Percentiles rank a stretch among this genome's conserved stretches.
Evolutionary conservation across 2,888 invertebrate species (phyloP).

Genomic region (Volucella bombylans): DNA sequence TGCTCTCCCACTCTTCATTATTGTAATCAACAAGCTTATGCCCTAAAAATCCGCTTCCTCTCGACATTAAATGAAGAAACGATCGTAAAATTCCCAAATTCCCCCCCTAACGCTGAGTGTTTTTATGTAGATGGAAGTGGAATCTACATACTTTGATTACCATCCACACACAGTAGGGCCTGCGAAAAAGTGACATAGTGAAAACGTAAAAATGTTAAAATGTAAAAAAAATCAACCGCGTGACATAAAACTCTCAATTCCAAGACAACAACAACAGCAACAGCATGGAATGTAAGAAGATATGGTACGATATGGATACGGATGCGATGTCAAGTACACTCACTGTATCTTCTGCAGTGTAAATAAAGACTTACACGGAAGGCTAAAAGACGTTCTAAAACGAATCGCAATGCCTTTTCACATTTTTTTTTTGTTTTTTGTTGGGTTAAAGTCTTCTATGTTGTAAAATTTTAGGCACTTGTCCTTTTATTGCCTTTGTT

Average conservation of each 20-base stretch:
- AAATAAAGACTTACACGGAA: too few relatives aligned
- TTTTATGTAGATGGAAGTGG: background rate
- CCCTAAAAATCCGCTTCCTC: constrained; percentile 53
- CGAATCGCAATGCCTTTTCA: constrained; percentile 3
- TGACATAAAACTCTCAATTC: background rate
- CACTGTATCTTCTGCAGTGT: constrained; percentile 37
- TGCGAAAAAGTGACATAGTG: constrained; percentile 1
- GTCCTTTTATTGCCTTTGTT: constrained; percentile 64
- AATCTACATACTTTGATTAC: constrained; percentile 51
- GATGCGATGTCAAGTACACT: background rate
- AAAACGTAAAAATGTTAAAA: too few relatives aligned
- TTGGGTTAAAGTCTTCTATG: constrained; percentile 17
- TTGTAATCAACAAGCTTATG: constrained; percentile 51
- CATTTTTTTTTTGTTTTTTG: constrained; percentile 16
- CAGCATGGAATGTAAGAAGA: background rate
- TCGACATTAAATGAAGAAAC: constrained; percentile 51
- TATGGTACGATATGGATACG: too few relatives aligned
- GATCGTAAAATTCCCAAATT: constrained; percentile 55
- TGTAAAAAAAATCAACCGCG: constrained; percentile 17
- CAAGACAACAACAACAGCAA: background rate
- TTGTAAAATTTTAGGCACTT: constrained; percentile 68
- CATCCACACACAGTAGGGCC: background rate
- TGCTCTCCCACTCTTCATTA: constrained; percentile 10
- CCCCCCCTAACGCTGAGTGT: constrained; percentile 24
- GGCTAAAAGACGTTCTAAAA: too few relatives aligned